Conservation (phyloP, 2,888 invertebrate genomes). For the Thereva unica region DNA sequence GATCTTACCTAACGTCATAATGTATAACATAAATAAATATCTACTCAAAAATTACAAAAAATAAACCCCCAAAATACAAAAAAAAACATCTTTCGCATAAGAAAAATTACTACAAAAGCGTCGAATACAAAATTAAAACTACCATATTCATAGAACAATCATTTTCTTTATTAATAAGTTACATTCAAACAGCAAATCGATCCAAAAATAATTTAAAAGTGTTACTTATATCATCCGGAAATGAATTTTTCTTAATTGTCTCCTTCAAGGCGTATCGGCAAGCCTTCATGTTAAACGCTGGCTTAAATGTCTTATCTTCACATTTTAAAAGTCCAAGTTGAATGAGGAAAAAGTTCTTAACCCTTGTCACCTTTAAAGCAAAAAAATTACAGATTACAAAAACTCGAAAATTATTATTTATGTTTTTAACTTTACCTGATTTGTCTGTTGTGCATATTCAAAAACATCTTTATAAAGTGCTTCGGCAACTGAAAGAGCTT, state of each 20-base stretch:
- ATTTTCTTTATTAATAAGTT: too few species aligned
- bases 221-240: constrained; percentile 52
- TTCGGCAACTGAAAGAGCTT: constrained; percentile 52
- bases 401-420: background rate
- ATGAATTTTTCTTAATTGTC: constrained; percentile 48
- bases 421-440: constrained; percentile 45
- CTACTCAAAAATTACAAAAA: too few species aligned
- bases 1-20: too few species aligned
- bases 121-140: too few species aligned
- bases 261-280: constrained; percentile 54
- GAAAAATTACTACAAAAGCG: too few species aligned
- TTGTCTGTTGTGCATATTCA: constrained; percentile 52
- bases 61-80: too few species aligned
- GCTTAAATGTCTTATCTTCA: constrained; percentile 52
- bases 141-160: too few species aligned
- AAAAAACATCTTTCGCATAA: too few species aligned
- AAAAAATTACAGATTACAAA: background rate
- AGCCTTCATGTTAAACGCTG: constrained; percentile 50
- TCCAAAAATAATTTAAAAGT: constrained; percentile 53
- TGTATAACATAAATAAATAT: too few species aligned
- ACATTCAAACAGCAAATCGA: constrained; percentile 41
- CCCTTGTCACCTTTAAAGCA: constrained; percentile 49
- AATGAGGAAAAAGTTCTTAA: constrained; percentile 54
- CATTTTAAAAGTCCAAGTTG: constrained; percentile 54
- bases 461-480: constrained; percentile 52